Base-by-base conservation (phyloP, 2,888 invertebrate genomes). In the Andrena trimmerana region DNA sequence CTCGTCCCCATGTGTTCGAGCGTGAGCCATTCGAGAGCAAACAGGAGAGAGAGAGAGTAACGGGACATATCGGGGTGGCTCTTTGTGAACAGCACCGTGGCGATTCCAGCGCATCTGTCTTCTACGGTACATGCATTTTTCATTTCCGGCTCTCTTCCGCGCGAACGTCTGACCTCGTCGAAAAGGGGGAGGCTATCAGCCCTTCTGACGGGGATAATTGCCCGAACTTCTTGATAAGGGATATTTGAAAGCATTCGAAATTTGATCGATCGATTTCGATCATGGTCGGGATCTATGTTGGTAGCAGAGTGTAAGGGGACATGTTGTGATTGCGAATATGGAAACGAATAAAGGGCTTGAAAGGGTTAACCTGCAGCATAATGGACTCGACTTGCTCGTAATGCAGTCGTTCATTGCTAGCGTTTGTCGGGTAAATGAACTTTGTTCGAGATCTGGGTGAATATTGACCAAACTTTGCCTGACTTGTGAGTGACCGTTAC, bases 81-180 rank as follows among this genome's bases (percentile, higher is more conserved):
- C 72, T 75, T 75, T 71, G 62, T 73, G 69, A 60, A 8, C 50
- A 27, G 36, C 63, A 42, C 10, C 50, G 57, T 16, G 54, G 57
- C 68, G 57, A 78, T 81, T 72, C 65, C 29, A 33, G 62, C 78
- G 54, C 71, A 71, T 78, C 67, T 27, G 78, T 72, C 80, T 78
- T 78, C 78, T 33, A 10, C 57, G 24, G 52, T 36, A 67, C 78
- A 66, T 48, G 69, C 50, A 78, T 78, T 71, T 78, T 72, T 67
- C 65, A 72, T 78, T 78, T 72, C 72, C 71, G 48, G 33, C 42
- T 7, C 16, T 13, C 7, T 42, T 16, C 54, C 48, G 42, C 20
- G 29, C 27, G 24, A 74, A 75, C 78, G 60, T 62, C 48, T 50
- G 60, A 69, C 69, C 60, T 27, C 36, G n/a, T 69, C 10, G 16